These are phyloP conservation scores for Hemibagrus guttatus DNA, from an alignment of 2,797 vertebrate genomes.

Conservation along the genomic window DNA sequence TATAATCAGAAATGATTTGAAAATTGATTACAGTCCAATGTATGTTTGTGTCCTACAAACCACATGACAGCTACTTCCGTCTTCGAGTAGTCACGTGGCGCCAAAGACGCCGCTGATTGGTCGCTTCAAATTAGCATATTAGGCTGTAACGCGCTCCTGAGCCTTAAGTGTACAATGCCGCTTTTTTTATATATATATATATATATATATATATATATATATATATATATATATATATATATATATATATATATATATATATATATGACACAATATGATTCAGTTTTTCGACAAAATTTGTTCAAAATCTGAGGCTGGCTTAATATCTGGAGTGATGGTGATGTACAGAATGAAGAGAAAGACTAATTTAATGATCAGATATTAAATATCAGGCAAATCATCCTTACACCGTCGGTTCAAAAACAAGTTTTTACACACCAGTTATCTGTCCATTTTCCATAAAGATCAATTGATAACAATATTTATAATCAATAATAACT, in stretches of 20 bases:
- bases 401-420: too few species aligned
- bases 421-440: too few species aligned
- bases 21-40: background rate
- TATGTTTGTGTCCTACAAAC: background rate
- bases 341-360: background rate
- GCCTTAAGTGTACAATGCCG: too few species aligned
- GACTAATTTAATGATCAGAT: background rate
- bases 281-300: background rate
- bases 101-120: background rate
- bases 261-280: background rate
- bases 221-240: too few species aligned
- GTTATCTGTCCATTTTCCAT: too few species aligned
- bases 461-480: too few species aligned
- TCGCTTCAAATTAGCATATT: background rate
- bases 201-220: too few species aligned
- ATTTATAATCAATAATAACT: too few species aligned
- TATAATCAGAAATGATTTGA: background rate
- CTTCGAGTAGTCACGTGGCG: conserved; percentile 17
- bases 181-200: too few species aligned
- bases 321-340: background rate
- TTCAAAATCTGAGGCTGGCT: background rate
- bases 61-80: conserved; percentile 68
- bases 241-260: too few species aligned
- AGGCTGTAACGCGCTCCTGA: background rate
- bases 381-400: too few species aligned